These are phyloP conservation scores for Diarsia rubi DNA, from an alignment of 2,888 invertebrate genomes.

Conservation along the genomic window DNA sequence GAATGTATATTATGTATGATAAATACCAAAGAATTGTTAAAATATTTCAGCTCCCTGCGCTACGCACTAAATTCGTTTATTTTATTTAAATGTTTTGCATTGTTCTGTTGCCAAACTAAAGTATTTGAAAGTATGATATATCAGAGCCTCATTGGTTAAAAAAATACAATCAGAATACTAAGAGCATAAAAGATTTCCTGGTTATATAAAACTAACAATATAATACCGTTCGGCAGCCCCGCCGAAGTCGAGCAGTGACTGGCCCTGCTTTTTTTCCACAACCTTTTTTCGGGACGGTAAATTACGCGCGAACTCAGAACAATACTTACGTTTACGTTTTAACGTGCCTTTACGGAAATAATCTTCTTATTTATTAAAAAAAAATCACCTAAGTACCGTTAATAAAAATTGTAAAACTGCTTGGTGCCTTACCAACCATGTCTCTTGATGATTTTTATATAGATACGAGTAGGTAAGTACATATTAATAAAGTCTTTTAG, in stretches of 20 bases:
- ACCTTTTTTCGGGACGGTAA: background rate
- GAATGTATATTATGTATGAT: constrained; percentile 22
- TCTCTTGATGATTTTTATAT: background rate
- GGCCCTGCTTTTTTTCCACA: too few species aligned
- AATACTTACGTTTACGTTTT: constrained; percentile 4
- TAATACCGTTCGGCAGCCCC: constrained; percentile 4
- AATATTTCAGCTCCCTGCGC: constrained; percentile 39
- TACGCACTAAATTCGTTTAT: constrained; percentile 43
- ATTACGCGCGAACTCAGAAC: background rate
- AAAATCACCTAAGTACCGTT: background rate
- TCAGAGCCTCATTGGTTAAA: constrained; percentile 6
- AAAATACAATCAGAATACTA: background rate
- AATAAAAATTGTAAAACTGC: background rate
- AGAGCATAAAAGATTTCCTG: background rate
- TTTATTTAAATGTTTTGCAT: constrained; percentile 18
- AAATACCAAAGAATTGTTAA: constrained; percentile 43
- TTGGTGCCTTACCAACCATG: background rate
- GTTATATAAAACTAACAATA: background rate
- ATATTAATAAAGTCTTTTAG: too few species aligned
- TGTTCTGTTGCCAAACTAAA: constrained; percentile 1
- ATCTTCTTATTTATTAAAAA: background rate
- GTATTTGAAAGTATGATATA: constrained; percentile 19
- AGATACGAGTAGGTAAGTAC: too few species aligned
- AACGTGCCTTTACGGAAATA: background rate
- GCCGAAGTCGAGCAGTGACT: background rate